Evolutionary conservation across 1,140 invertebrate genomes (phyloP).

Genomic region (Euura saliciscinereae): DNA sequence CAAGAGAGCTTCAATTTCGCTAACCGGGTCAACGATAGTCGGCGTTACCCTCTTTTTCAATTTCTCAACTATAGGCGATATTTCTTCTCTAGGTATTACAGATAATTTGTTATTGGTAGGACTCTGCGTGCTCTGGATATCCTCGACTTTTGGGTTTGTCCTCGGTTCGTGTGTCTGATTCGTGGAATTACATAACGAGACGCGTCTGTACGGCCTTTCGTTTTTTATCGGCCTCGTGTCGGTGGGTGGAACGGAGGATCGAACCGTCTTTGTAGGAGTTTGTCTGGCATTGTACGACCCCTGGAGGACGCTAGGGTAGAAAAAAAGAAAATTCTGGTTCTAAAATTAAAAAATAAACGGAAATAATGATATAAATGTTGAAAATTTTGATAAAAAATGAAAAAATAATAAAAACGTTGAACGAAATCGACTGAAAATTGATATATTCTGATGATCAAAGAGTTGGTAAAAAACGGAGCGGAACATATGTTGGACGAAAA

Average conservation of each 20-base stretch:
- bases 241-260: neutral
- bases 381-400: neutral
- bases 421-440: conserved; percentile 11
- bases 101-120: neutral
- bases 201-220: neutral
- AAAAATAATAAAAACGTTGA: neutral
- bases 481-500: no score
- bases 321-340: conserved; percentile 15
- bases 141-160: neutral
- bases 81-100: neutral
- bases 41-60: neutral
- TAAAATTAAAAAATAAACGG: conserved; percentile 16
- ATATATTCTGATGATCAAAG: conserved; percentile 14
- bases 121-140: neutral
- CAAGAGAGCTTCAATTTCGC: neutral
- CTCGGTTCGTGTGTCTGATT: neutral
- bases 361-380: conserved; percentile 11
- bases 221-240: neutral
- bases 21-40: neutral
- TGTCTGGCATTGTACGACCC: conserved; percentile 22
- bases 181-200: neutral
- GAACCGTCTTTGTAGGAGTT: conserved; percentile 20
- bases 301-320: conserved; percentile 30
- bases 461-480: neutral
- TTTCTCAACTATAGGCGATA: neutral